Base-by-base conservation (phyloP, 2,113 vertebrate species). In the Pteropus alecto region DNA sequence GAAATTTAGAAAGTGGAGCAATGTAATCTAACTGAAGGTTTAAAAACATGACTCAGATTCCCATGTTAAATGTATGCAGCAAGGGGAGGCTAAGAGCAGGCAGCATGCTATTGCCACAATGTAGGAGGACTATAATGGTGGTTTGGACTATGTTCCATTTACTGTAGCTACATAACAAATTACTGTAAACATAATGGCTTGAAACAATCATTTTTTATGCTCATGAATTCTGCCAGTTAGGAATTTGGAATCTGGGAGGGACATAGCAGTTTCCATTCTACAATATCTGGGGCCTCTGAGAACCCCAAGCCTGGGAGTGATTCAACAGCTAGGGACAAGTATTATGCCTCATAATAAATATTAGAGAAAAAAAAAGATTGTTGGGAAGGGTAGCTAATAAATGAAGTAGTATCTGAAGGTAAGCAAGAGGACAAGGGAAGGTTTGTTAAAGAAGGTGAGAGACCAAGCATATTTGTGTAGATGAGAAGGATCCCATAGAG, bases 381-480 rank as follows among this genome's bases (percentile, higher is more conserved):
- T 83, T 94, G 83, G 84, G 43, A 93, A 84, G 13, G 18, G 14
- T 73, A 89, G 56, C 8, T 54, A 88, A 74, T 87, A 92, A 92
- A 65, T 41, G 30, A 74, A 77, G 68, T 83, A 10, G 24, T 91
- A 48, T 56, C 41, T 94, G 38, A 76, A 67, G 24, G 24, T 38
- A 81, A 48, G 79, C 24, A 24, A 83, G 41, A 43, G 12, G 13
- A 46, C 26, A 68, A 61, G 58, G 38, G 61, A 60, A 68, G 30
- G 1, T 76, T 87, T 87, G 24, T 93, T 87, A 54, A n/a, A 63
- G 87, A 58, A 76, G 4, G 18, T 38, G 22, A 28, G 15, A 81
- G 16, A 68, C 30, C 73, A 56, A 84, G 48, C n/a, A 68, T 43
- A 56, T 71, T 68, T 74, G 16, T 78, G 51, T 58, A 78, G 15